Conservation (phyloP, 1,140 invertebrate species). For the Ephestia elutella region DNA sequence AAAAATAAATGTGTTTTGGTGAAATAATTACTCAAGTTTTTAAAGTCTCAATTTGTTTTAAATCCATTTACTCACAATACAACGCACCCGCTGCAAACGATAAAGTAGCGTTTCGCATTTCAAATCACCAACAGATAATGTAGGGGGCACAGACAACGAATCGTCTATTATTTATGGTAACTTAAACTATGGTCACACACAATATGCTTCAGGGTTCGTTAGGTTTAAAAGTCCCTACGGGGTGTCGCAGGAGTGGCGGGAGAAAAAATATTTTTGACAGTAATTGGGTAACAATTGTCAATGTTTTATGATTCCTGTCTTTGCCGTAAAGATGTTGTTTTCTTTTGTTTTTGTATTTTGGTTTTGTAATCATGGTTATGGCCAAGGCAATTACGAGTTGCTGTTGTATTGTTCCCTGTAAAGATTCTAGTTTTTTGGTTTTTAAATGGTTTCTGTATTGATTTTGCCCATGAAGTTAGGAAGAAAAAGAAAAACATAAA, state of each 20-base stretch:
- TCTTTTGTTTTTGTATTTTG: not conserved
- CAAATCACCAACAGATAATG: constrained; percentile 4
- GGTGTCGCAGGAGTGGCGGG: constrained; percentile 13
- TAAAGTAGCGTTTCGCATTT: constrained; percentile 6
- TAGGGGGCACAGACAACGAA: constrained; percentile 9
- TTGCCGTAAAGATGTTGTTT: not conserved
- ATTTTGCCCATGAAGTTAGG: no score
- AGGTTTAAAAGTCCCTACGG: constrained; percentile 23
- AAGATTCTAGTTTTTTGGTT: not conserved
- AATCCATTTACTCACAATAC: not conserved
- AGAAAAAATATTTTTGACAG: not conserved
- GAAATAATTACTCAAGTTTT: no score
- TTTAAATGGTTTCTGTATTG: no score
- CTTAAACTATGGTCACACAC: constrained; percentile 41
- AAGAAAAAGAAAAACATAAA: no score
- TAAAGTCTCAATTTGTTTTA: no score
- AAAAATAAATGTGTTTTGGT: no score
- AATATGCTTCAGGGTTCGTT: constrained; percentile 43
- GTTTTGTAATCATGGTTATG: not conserved
- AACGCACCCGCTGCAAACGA: no score
- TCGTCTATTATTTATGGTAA: constrained; percentile 41
- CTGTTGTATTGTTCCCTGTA: not conserved
- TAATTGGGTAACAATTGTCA: constrained; percentile 5
- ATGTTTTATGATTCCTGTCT: not conserved
- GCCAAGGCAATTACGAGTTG: not conserved